These are phyloP conservation scores for Ctenochaetus hawaiiensis DNA, from an alignment of 2,797 vertebrate genomes.

Conservation along the genomic window DNA sequence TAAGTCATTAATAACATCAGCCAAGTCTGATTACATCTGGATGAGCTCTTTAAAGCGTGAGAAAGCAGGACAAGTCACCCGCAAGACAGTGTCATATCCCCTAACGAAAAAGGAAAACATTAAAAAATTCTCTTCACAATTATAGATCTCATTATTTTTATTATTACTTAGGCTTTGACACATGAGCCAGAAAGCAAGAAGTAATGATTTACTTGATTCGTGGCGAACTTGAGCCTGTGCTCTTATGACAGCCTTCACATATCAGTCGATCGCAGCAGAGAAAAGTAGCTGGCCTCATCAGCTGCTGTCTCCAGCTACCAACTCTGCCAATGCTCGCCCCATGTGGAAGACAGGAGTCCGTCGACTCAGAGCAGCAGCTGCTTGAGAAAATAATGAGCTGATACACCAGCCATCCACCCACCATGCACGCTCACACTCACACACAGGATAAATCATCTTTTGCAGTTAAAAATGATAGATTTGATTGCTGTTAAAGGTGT, in stretches of 20 bases:
- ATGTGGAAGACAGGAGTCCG: constrained; percentile 49
- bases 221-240: constrained; percentile 12
- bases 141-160: constrained; percentile 14
- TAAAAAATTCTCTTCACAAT: constrained; percentile 18
- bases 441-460: constrained; percentile 1
- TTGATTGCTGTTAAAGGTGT: neutral
- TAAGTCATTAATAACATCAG: constrained; percentile 80
- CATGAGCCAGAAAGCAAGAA: neutral
- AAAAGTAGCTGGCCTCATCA: constrained; percentile 50
- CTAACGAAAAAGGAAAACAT: constrained; percentile 31
- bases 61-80: constrained; percentile 77
- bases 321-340: constrained; percentile 26
- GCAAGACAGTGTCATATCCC: constrained; percentile 40
- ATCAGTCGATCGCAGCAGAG: constrained; percentile 41
- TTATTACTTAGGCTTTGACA: neutral
- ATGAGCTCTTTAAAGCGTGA: constrained; percentile 71
- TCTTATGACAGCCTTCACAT: constrained; percentile 30
- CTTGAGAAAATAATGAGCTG: constrained; percentile 50
- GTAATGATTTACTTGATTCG: constrained; percentile 15
- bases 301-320: constrained; percentile 60
- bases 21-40: constrained; percentile 76
- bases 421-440: neutral
- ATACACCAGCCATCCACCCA: constrained; percentile 40
- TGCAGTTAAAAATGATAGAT: constrained; percentile 13
- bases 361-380: constrained; percentile 56